phyloP scores from a whole-genome alignment of 92 coral and sea anemone species.

The Bergia sp. region DNA sequence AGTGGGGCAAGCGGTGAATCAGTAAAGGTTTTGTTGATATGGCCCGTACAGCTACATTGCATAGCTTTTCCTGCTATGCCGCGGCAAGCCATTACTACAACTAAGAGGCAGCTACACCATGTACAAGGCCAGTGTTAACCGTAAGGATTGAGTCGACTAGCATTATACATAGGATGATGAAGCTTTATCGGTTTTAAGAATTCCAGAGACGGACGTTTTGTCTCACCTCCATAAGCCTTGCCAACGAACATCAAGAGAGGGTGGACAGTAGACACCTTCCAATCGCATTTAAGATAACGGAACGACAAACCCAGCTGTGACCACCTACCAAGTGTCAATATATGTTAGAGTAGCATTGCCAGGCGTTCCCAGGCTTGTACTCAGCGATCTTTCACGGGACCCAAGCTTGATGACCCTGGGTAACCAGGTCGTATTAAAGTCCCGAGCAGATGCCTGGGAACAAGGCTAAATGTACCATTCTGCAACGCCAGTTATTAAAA shows the following conservation, averaged over 20 bases:
- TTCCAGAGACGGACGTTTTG: not conserved
- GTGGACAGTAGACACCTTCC: not conserved
- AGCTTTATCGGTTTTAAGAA: not conserved
- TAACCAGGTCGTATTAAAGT: too few species aligned
- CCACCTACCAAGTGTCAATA: not conserved
- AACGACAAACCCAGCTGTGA: not conserved
- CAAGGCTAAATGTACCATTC: not conserved
- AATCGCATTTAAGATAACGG: not conserved
- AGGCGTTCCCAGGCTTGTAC: too few species aligned
- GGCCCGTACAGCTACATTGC: not conserved
- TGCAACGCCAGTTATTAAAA: not conserved
- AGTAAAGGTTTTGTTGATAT: constrained; percentile 10
- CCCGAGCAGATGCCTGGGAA: too few species aligned
- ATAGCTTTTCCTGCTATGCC: not conserved
- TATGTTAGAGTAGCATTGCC: not conserved
- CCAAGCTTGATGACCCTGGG: too few species aligned
- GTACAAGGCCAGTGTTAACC: not conserved
- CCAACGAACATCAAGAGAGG: not conserved
- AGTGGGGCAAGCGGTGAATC: not conserved
- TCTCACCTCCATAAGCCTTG: not conserved
- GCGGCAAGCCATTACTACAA: not conserved
- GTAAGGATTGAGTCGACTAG: not conserved
- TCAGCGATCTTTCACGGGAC: too few species aligned
- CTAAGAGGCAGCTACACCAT: not conserved
- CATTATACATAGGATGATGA: not conserved